Evolutionary conservation across 2,113 vertebrate genomes (phyloP).

Genomic region (Benitochromis conjunctus): DNA sequence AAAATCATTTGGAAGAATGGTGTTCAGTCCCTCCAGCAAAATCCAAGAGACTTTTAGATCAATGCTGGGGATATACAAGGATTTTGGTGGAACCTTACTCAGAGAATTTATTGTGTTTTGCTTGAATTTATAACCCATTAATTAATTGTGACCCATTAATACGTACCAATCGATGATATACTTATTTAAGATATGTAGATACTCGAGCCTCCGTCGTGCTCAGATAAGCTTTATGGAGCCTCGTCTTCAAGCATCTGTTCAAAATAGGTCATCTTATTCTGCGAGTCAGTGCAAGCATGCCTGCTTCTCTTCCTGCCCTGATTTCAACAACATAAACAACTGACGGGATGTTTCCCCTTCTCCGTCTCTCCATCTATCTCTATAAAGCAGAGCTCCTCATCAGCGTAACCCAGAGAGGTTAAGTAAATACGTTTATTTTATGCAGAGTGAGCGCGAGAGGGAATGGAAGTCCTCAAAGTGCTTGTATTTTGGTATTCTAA

Average conservation of each 20-base stretch:
- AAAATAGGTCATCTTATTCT: constrained; percentile 69
- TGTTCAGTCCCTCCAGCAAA: background rate
- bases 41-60: background rate
- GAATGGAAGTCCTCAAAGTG: background rate
- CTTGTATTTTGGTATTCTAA: constrained; percentile 27
- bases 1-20: background rate
- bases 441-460: constrained; percentile 14
- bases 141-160: background rate
- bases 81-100: background rate
- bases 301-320: constrained; percentile 57
- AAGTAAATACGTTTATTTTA: constrained; percentile 60
- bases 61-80: background rate
- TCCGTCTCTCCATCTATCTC: background rate
- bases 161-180: background rate
- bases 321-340: constrained; percentile 70
- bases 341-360: constrained; percentile 18
- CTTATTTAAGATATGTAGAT: background rate
- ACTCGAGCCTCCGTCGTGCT: background rate
- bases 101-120: background rate
- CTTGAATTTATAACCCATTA: background rate
- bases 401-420: constrained; percentile 48
- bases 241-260: constrained; percentile 21
- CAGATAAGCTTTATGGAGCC: constrained; percentile 12
- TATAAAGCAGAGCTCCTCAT: constrained; percentile 50
- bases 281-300: constrained; percentile 1